phyloP scores from a whole-genome alignment of 2,888 invertebrate genomes.

The Carterocephalus palaemon region DNA sequence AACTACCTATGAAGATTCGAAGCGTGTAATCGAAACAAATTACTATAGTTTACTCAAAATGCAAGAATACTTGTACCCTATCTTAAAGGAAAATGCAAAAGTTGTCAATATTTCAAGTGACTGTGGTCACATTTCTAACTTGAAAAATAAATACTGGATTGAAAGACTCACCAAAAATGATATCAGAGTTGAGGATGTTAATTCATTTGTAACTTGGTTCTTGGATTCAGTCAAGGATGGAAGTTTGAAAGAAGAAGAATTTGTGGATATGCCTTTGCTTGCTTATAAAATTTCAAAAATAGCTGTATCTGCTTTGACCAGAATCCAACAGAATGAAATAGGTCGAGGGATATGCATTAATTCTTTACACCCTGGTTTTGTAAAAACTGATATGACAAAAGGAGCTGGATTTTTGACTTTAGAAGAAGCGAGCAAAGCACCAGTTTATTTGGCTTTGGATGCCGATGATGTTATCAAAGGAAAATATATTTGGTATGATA shows the following conservation, averaged over 20 bases:
- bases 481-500: slow-evolving; percentile 37
- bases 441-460: slow-evolving; percentile 37
- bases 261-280: slow-evolving; percentile 29
- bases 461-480: slow-evolving; percentile 38
- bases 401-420: slow-evolving; percentile 28
- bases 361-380: slow-evolving; percentile 39
- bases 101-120: slow-evolving; percentile 38
- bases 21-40: slow-evolving; percentile 37
- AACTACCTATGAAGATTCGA: slow-evolving; percentile 37
- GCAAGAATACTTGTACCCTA: slow-evolving; percentile 36
- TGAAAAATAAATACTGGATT: slow-evolving; percentile 37
- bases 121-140: slow-evolving; percentile 37
- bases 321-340: slow-evolving; percentile 34
- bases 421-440: slow-evolving; percentile 32
- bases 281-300: slow-evolving; percentile 38
- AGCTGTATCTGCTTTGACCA: slow-evolving; percentile 36
- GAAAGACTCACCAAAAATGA: slow-evolving; percentile 31
- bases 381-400: slow-evolving; percentile 38
- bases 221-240: slow-evolving; percentile 34
- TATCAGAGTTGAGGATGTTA: slow-evolving; percentile 32
- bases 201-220: slow-evolving; percentile 38
- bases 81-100: slow-evolving; percentile 37
- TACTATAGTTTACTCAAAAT: slow-evolving; percentile 36
- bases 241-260: slow-evolving; percentile 34
- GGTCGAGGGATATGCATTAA: slow-evolving; percentile 38